phyloP scores from a whole-genome alignment of 2,888 invertebrate genomes.

The Rhamnusium bicolor region DNA sequence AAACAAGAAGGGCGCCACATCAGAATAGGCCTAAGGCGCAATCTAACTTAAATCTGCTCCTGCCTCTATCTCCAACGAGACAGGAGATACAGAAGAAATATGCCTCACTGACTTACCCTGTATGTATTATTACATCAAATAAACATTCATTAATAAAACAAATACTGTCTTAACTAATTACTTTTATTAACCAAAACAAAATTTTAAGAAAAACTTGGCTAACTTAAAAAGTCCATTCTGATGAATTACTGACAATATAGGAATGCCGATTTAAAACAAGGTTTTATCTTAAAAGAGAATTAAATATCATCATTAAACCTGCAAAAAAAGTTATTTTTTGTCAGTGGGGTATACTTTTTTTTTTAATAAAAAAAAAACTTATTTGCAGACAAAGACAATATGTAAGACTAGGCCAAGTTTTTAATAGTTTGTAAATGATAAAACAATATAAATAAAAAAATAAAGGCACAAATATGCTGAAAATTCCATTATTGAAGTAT shows the following conservation, averaged over 20 bases:
- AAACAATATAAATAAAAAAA: constrained; percentile 56
- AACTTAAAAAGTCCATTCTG: constrained; percentile 38
- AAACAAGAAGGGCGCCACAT: no score
- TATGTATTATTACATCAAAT: no score
- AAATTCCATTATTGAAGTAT: constrained; percentile 51
- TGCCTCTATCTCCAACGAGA: no score
- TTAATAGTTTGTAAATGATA: constrained; percentile 48
- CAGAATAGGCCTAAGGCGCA: no score
- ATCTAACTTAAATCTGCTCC: no score
- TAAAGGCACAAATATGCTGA: constrained; percentile 61
- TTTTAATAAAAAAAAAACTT: constrained; percentile 2
- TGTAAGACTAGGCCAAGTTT: constrained; percentile 57
- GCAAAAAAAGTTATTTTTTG: constrained; percentile 13
- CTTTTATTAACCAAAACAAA: constrained; percentile 59
- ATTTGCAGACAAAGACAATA: constrained; percentile 24
- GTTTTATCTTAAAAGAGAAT: constrained; percentile 38
- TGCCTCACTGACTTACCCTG: no score
- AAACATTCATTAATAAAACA: constrained; percentile 11
- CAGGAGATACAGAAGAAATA: no score
- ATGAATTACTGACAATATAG: constrained; percentile 34
- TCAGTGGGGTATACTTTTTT: not conserved
- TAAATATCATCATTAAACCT: constrained; percentile 30
- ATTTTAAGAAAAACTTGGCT: constrained; percentile 57
- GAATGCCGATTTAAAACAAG: constrained; percentile 36
- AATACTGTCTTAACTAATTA: constrained; percentile 29